These are phyloP conservation scores for Sorex araneus DNA, from an alignment of 2,113 vertebrate genomes.

Conservation along the genomic window DNA sequence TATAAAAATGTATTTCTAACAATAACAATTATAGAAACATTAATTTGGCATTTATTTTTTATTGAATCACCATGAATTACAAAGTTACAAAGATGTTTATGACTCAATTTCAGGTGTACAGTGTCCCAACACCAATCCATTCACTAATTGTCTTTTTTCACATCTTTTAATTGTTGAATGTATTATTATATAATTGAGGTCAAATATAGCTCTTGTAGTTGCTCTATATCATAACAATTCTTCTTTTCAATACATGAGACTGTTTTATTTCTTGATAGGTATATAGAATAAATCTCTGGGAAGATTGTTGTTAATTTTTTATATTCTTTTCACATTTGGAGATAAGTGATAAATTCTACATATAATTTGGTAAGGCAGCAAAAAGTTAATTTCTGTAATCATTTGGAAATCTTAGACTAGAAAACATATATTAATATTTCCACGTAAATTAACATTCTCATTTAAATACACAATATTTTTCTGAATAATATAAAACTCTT, in stretches of 20 bases:
- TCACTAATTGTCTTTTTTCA: background rate
- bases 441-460: background rate
- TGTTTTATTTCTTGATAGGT: too few species aligned
- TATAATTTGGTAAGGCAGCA: background rate
- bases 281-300: background rate
- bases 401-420: slow-evolving; percentile 11
- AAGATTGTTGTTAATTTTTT: background rate
- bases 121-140: too few species aligned
- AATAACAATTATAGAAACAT: too few species aligned
- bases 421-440: background rate
- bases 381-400: slow-evolving; percentile 29
- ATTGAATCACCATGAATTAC: too few species aligned
- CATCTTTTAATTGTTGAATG: background rate
- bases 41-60: too few species aligned
- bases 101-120: too few species aligned
- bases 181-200: background rate
- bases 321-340: background rate
- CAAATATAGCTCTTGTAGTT: background rate
- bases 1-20: background rate
- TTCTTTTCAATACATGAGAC: too few species aligned
- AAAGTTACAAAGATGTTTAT: too few species aligned
- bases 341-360: background rate
- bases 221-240: background rate
- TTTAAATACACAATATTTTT: background rate
- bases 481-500: background rate